Conservation (phyloP, 2,888 invertebrate species). For the Yponomeuta evonymella region DNA sequence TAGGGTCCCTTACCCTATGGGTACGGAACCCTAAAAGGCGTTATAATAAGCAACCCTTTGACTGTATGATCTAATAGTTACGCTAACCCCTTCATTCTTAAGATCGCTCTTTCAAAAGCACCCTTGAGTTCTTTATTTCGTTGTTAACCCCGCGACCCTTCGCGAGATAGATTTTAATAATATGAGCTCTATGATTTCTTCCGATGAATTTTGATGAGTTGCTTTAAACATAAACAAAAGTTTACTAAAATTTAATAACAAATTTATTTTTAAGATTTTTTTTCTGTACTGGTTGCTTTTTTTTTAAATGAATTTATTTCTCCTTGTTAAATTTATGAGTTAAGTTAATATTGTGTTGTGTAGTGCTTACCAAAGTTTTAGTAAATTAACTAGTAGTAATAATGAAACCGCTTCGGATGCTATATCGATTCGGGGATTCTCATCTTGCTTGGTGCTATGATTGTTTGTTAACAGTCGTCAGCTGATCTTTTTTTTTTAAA, state of each 20-base stretch:
- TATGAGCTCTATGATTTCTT: conserved; percentile 14
- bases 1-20: no score
- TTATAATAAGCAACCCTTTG: conserved; percentile 69
- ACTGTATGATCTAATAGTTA: conserved; percentile 50
- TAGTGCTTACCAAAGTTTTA: no score
- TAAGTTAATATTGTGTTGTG: no score
- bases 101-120: conserved; percentile 21
- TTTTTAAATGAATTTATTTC: no score
- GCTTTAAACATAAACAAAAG: not conserved
- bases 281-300: no score
- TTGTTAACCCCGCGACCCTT: conserved; percentile 2
- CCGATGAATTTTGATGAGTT: not conserved
- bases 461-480: no score
- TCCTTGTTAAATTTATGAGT: no score
- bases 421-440: no score
- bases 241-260: not conserved
- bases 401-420: not conserved
- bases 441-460: no score
- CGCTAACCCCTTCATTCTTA: conserved; percentile 41
- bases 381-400: not conserved
- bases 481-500: no score
- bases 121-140: conserved; percentile 9
- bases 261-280: no score
- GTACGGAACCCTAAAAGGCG: conserved; percentile 22
- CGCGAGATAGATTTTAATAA: conserved; percentile 3